Evolutionary conservation across 2,113 vertebrate genomes (phyloP).

Genomic region (Neodontobutis hainanensis): DNA sequence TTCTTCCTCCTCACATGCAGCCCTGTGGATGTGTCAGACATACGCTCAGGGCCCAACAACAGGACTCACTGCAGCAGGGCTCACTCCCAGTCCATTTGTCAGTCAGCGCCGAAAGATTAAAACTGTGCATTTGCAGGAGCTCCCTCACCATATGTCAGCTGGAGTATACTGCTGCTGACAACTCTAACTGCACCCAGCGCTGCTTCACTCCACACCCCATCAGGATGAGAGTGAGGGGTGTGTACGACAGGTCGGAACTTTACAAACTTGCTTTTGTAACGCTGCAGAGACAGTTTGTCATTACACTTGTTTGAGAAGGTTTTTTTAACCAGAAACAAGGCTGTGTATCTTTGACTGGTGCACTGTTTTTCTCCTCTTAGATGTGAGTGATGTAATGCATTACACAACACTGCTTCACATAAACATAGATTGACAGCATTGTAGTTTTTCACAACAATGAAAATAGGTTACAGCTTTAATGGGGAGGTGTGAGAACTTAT

Average conservation of each 20-base stretch:
- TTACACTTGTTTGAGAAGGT: not conserved
- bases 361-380: not conserved
- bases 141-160: constrained; percentile 64
- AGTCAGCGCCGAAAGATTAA: constrained; percentile 57
- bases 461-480: not conserved
- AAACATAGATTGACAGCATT: not conserved
- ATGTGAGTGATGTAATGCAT: not conserved
- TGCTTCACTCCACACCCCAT: constrained; percentile 31
- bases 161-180: constrained; percentile 23
- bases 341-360: not conserved
- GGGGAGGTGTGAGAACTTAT: not conserved
- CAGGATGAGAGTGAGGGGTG: not conserved
- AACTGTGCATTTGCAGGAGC: constrained; percentile 46
- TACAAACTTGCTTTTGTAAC: not conserved
- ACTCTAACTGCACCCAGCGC: constrained; percentile 5
- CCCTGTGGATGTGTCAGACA: constrained; percentile 30
- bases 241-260: not conserved
- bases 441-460: not conserved
- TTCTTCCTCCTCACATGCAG: too few relatives aligned
- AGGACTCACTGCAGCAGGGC: constrained; percentile 17
- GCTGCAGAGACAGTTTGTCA: not conserved
- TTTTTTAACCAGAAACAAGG: not conserved
- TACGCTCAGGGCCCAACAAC: constrained; percentile 45
- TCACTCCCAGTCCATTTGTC: constrained; percentile 51
- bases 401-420: not conserved